phyloP scores from a whole-genome alignment of 1,140 invertebrate genomes.

The Helicoverpa armigera region DNA sequence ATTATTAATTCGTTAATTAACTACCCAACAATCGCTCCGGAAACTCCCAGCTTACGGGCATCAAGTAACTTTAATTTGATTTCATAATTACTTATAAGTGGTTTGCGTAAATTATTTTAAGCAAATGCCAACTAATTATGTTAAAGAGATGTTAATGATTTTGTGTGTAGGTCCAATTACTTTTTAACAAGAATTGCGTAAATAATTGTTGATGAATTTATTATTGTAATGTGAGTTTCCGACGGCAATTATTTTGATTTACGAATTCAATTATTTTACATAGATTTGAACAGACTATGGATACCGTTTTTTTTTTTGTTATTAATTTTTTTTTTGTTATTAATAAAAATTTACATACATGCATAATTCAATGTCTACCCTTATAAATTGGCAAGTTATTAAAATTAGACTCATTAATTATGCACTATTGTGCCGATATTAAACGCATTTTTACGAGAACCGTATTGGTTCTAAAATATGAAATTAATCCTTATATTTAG shows the following conservation, averaged over 20 bases:
- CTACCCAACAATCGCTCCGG: neutral
- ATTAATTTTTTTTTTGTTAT: too few relatives aligned
- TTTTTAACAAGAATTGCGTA: too few relatives aligned
- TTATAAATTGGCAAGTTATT: too few relatives aligned
- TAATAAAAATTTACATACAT: too few relatives aligned
- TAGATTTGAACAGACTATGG: too few relatives aligned
- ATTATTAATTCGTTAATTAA: neutral
- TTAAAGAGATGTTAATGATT: neutral
- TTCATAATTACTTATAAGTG: neutral
- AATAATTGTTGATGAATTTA: too few relatives aligned
- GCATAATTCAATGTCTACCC: too few relatives aligned
- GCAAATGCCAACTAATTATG: neutral
- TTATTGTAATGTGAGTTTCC: too few relatives aligned
- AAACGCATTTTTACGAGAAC: neutral
- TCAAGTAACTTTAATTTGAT: neutral
- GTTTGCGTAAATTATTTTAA: neutral
- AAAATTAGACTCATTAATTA: neutral
- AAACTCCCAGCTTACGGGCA: neutral
- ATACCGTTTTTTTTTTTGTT: too few relatives aligned
- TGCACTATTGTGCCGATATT: slow-evolving; percentile 15
- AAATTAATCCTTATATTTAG: neutral
- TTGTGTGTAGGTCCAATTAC: too few relatives aligned
- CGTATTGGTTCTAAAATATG: neutral
- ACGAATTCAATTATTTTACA: too few relatives aligned
- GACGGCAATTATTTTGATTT: too few relatives aligned